A percentile compares a stretch with the other conserved stretches of the same genome.
These are phyloP conservation scores for Actenoides hombroni DNA, from an alignment of 2,113 vertebrate species.

Conservation along the genomic window DNA sequence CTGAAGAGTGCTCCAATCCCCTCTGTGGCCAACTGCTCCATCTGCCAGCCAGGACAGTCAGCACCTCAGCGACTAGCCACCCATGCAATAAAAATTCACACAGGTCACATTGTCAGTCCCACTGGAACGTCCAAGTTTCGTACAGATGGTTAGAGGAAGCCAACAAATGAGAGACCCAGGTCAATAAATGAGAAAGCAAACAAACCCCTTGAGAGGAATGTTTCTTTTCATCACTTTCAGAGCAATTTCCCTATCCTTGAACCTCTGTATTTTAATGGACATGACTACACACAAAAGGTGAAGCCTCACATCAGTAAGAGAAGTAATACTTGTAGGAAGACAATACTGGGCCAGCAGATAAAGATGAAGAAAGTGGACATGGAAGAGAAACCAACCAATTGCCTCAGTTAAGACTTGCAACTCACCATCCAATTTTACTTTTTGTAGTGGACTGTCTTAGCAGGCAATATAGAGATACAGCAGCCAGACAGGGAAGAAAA, in stretches of 20 bases:
- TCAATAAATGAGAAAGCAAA: conserved; percentile 32
- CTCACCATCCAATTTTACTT: not conserved
- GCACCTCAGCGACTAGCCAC: not conserved
- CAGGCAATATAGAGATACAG: not conserved
- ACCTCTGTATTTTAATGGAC: not conserved
- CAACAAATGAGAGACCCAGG: conserved; percentile 32
- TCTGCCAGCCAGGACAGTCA: conserved; percentile 52
- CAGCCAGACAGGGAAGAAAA: not conserved
- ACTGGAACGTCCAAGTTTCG: not conserved
- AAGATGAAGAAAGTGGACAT: not conserved
- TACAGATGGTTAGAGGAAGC: conserved; percentile 30
- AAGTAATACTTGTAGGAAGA: not conserved
- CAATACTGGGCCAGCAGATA: not conserved
- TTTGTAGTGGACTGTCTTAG: not conserved
- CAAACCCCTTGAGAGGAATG: not conserved
- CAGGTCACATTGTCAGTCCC: conserved; percentile 19
- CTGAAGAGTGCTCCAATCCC: not conserved
- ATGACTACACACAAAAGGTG: not conserved
- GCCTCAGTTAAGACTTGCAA: not conserved
- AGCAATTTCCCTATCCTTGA: not conserved
- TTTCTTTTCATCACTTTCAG: not conserved
- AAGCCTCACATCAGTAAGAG: not conserved
- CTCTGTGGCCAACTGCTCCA: not conserved
- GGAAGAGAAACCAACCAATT: not conserved
- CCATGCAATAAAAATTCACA: not conserved